Evolutionary conservation across 2,797 vertebrate genomes (phyloP), one percentile per base, ranked within the genome.

Genomic region (Pyrocephalus nanus): DNA sequence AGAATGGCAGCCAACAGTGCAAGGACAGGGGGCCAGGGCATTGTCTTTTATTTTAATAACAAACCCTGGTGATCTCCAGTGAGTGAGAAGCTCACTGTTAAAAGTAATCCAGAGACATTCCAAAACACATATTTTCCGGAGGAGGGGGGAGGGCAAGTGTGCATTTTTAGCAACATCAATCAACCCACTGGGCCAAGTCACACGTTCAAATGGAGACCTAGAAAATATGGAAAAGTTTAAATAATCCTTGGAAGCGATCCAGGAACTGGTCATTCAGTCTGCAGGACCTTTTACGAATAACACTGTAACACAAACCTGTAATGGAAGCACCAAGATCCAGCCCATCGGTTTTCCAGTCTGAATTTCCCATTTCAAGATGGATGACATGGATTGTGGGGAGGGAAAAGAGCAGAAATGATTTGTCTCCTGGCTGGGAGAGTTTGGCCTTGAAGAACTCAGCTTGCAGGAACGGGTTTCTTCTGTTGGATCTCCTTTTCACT

Each of bases 151-250:
- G 25, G 22, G 48, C 32, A 71, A 71, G 58, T 0, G 3, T 69
- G 66, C 8, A 1, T 86, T 95, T 96, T 96, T 86, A 94, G 87
- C 69, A 73, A 27, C 92, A 92, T 92, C 75, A 40, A 55, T 97
- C 95, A 93, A 55, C 29, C 2, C 34, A 18, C 42, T 42, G 77
- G 92, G 84, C 71, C 71, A 48, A 94, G 86, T 64, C 80, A 86
- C 90, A 93, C 19, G 0, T 85, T 81, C 66, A 55, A 40, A 92
- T 40, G 0, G 2, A 90, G 92, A 42, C 62, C 55, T 60, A 75
- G 61, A 84, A 90, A 92, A 85, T 81, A 85, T 40, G 96, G 96
- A 96, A 95, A 96, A 96, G 74, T 36, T 96, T 53, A 94, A 96
- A 92, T 91, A 85, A 91, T 64, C 61, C 65, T 90, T 96, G 95